Base-by-base conservation (phyloP, 2,888 invertebrate genomes). In the Scelioninae gen. 1 region DNA sequence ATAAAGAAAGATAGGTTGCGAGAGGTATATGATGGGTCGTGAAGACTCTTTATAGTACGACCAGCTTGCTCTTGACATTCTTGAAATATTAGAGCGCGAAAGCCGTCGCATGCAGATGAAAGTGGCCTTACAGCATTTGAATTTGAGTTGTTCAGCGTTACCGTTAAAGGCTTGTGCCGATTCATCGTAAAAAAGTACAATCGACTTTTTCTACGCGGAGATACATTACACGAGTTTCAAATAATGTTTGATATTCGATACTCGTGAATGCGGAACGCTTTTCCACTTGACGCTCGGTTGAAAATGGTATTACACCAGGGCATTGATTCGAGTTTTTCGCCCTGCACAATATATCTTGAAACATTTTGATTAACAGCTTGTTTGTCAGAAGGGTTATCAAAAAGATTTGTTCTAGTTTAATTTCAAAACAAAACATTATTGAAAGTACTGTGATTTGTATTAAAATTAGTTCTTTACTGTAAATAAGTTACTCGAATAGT, bases 61-160 rank as follows among this genome's bases (percentile, higher is more conserved):
- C 78, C 78, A 75, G 87, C 86, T 88, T 88, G 88, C 85, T 84
- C 86, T 85, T 88, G 90, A 90, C 89, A 88, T 87, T 85, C 75
- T 78, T 90, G 89, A 90, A 90, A 89, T 90, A 91, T 91, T 89
- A 87, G 87, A 88, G 87, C 86, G 86, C 85, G 84, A 83, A 81
- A 84, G 81, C 85, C 85, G 88, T 90, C 87, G 84, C 84, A 88
- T 84, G 89, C 87, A 88, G 88, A 90, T 88, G 86, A 88, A 84
- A 82, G 80, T 82, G 72, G 81, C 31, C 66, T 72, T 66, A 71
- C 72, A 49, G 53, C 45, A 78, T 85, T 81, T 78, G 78, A 78
- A 72, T 78, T 83, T 77, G 62, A 74, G 60, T 71, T 49, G 51
- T 60, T 56, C 62, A 75, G 49, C 60, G 49, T 78, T 58, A 71